Percentiles rank a stretch among this genome's conserved stretches.
Conservation (phyloP, 2,797 vertebrate species). For the Setipinna tenuifilis region DNA sequence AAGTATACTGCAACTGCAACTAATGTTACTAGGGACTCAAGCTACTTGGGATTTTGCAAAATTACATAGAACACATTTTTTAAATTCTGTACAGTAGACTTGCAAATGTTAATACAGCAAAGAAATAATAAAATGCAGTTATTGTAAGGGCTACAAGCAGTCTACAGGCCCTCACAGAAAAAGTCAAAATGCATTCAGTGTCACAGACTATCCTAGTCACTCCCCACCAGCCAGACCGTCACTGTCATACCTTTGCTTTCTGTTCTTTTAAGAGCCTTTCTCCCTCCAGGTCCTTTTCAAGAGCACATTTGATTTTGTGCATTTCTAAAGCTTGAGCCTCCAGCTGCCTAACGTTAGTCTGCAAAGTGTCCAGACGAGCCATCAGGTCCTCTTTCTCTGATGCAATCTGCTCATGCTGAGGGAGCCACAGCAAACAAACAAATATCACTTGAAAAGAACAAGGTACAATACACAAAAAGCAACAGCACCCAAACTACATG, state of each 20-base stretch:
- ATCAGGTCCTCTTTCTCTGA: constrained; percentile 86
- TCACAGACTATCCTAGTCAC: not conserved
- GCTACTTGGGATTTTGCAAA: not conserved
- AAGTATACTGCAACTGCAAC: not conserved
- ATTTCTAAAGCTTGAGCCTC: constrained; percentile 86
- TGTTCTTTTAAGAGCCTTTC: constrained; percentile 89
- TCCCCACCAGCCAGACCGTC: not conserved
- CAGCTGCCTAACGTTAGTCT: constrained; percentile 80
- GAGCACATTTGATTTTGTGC: constrained; percentile 74
- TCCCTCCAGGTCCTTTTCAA: constrained; percentile 86
- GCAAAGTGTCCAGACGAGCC: constrained; percentile 80
- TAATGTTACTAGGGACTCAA: not conserved
- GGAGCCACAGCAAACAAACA: not conserved
- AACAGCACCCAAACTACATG: not conserved
- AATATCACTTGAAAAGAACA: constrained; percentile 11
- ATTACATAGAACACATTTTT: not conserved
- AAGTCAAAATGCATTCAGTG: not conserved
- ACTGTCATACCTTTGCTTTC: constrained; percentile 84
- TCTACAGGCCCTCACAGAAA: not conserved
- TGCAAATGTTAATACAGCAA: not conserved
- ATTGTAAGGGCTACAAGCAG: not conserved
- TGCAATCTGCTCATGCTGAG: constrained; percentile 80
- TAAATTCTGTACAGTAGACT: not conserved
- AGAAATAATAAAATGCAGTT: no score
- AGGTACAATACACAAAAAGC: not conserved